These are phyloP conservation scores for Mesoclemmys tuberculata DNA, from an alignment of 2,113 vertebrate species.

Conservation along the genomic window DNA sequence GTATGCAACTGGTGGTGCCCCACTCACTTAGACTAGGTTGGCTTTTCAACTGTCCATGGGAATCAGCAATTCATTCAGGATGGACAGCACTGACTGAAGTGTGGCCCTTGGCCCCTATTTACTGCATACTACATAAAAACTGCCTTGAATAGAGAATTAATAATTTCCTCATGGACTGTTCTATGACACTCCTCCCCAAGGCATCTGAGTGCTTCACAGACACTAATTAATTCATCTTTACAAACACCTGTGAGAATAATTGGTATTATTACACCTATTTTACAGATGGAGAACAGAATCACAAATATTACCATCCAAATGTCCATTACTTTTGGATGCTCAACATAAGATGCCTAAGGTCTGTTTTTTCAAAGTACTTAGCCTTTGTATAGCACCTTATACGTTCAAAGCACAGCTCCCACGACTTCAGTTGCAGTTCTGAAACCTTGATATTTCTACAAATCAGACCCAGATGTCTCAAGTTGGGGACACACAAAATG, in stretches of 20 bases:
- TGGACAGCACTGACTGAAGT: background rate
- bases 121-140: background rate
- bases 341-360: background rate
- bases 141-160: background rate
- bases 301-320: background rate
- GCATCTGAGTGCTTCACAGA: background rate
- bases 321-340: background rate
- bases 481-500: constrained; percentile 23
- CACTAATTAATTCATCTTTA: background rate
- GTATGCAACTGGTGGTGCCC: background rate
- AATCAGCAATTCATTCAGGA: background rate
- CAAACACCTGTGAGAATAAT: background rate
- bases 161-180: background rate
- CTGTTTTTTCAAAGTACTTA: background rate
- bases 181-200: background rate
- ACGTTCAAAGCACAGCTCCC: background rate
- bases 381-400: background rate
- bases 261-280: background rate
- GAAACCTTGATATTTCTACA: background rate
- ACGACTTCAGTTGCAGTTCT: background rate
- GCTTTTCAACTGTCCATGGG: background rate
- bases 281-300: background rate
- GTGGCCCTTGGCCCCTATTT: background rate
- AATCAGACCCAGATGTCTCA: background rate
- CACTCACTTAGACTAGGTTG: background rate